Conservation (phyloP, 2,113 vertebrate species). For the Antigone vipio region DNA sequence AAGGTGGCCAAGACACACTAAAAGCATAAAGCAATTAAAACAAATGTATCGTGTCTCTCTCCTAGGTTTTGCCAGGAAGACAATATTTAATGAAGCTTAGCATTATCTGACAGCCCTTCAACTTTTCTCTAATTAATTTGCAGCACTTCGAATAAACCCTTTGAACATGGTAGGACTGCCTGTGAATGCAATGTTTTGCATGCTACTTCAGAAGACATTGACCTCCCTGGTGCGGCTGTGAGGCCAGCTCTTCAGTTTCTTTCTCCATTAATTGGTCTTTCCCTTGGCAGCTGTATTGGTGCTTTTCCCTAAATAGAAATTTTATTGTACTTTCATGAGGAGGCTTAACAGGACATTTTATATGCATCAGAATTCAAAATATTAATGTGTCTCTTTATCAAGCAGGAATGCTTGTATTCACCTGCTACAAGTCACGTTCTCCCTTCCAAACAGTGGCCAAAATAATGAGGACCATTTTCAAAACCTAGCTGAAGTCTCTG, state of each 20-base stretch:
- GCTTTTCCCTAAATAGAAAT: not conserved
- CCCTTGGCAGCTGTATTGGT: not conserved
- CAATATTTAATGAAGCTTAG: constrained; percentile 19
- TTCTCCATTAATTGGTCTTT: not conserved
- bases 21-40: constrained; percentile 8
- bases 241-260: not conserved
- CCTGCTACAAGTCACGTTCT: not conserved
- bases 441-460: not conserved
- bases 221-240: not conserved
- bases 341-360: not conserved
- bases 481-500: not conserved
- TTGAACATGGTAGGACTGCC: not conserved
- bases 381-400: not conserved
- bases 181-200: not conserved
- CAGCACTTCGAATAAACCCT: not conserved
- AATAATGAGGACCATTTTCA: not conserved
- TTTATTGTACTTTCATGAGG: not conserved
- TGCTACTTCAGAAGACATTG: not conserved
- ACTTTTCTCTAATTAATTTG: constrained; percentile 25
- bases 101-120: constrained; percentile 32
- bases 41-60: not conserved
- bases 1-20: not conserved
- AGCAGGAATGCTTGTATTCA: not conserved
- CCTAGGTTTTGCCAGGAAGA: not conserved
- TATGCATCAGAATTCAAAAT: not conserved